phyloP scores from a whole-genome alignment of 2,888 invertebrate species.

The Saturnia pavonia region DNA sequence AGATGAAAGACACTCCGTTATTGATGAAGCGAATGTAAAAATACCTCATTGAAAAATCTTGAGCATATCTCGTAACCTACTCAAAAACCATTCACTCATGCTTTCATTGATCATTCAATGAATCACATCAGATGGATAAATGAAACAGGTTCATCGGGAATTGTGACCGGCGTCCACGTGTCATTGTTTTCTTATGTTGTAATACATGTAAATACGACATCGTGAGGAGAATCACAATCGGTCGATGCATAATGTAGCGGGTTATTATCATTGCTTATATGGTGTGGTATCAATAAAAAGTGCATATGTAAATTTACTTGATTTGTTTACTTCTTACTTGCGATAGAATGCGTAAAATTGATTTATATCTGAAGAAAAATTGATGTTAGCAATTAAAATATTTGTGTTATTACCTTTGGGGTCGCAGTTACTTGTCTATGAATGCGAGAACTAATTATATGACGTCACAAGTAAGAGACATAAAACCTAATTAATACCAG shows the following conservation, averaged over 20 bases:
- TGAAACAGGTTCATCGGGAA: slow-evolving; percentile 8
- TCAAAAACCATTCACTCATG: neutral
- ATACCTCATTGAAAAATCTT: neutral
- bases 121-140: slow-evolving; percentile 1
- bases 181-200: slow-evolving; percentile 13
- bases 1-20: neutral
- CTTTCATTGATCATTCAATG: slow-evolving; percentile 3
- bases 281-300: neutral
- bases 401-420: neutral
- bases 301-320: neutral
- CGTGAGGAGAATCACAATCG: slow-evolving; percentile 10
- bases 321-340: neutral
- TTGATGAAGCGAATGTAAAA: neutral
- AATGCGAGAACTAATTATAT: neutral
- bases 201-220: slow-evolving; percentile 9
- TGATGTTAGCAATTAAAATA: neutral
- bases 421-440: neutral
- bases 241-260: slow-evolving; percentile 6
- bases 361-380: neutral
- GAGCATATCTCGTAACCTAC: neutral
- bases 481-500: neutral
- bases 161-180: slow-evolving; percentile 5
- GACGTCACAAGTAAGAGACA: neutral
- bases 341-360: neutral
- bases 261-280: slow-evolving; percentile 12